phyloP scores from a whole-genome alignment of 2,888 invertebrate genomes.

The Mythimna vitellina region DNA sequence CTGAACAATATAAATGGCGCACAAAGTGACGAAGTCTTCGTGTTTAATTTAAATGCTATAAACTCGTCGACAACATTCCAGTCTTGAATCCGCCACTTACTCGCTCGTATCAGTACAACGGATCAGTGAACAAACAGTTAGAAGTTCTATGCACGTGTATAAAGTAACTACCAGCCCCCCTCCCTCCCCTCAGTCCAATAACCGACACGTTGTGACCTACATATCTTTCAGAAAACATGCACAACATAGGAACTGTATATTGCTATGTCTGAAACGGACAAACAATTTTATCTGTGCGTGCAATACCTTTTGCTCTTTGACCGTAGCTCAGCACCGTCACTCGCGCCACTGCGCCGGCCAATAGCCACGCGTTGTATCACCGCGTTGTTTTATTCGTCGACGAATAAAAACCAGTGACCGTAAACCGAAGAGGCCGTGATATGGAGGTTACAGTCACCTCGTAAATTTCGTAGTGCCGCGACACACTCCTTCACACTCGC shows the following conservation, averaged over 20 bases:
- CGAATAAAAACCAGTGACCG: conserved; percentile 85
- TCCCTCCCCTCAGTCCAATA: conserved; percentile 31
- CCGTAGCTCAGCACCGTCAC: conserved; percentile 16
- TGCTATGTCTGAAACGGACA: conserved; percentile 41
- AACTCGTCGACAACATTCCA: conserved; percentile 33
- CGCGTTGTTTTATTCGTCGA: conserved; percentile 73
- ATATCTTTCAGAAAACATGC: conserved; percentile 55
- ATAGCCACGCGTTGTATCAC: conserved; percentile 51
- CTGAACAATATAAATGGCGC: neutral
- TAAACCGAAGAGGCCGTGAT: conserved; percentile 84
- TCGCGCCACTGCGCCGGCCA: conserved; percentile 21
- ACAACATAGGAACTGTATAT: conserved; percentile 46
- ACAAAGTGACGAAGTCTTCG: neutral
- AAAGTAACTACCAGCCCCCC: conserved; percentile 11
- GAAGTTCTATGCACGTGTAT: conserved; percentile 28
- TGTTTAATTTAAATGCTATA: conserved; percentile 5
- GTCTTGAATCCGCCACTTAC: conserved; percentile 9
- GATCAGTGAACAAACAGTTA: conserved; percentile 37
- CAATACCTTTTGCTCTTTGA: conserved; percentile 55
- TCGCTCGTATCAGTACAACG: conserved; percentile 11
- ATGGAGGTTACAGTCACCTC: conserved; percentile 81
- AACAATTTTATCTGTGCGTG: conserved; percentile 52
- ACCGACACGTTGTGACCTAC: conserved; percentile 50
- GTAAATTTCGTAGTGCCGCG: conserved; percentile 76
- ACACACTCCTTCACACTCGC: conserved; percentile 83